These are phyloP conservation scores for Psilopsiagon aurifrons DNA, from an alignment of 2,113 vertebrate genomes.

Conservation along the genomic window DNA sequence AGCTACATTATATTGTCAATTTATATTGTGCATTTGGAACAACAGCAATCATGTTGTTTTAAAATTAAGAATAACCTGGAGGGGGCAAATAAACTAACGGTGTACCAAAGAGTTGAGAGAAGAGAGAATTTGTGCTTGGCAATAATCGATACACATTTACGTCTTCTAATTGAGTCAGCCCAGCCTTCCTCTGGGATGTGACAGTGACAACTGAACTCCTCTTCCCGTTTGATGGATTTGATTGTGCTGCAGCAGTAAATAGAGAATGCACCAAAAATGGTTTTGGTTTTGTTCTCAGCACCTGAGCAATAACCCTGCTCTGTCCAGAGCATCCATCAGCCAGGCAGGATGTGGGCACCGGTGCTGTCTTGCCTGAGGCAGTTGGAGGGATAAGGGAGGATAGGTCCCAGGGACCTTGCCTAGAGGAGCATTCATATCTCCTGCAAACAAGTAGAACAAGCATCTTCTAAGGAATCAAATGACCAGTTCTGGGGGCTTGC, in stretches of 20 bases:
- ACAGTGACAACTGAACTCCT: constrained; percentile 45
- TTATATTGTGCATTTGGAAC: constrained; percentile 35
- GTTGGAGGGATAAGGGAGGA: background rate
- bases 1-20: constrained; percentile 38
- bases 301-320: background rate
- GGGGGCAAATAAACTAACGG: constrained; percentile 26
- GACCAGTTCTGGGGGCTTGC: background rate
- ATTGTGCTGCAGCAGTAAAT: constrained; percentile 11
- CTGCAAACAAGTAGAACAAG: background rate
- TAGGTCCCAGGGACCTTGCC: background rate
- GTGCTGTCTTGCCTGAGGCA: background rate
- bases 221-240: background rate
- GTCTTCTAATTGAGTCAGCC: constrained; percentile 54
- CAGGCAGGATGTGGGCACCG: accelerated
- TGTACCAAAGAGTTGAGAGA: background rate
- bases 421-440: background rate
- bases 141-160: constrained; percentile 44
- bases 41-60: background rate
- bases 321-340: background rate
- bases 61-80: constrained; percentile 64
- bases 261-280: background rate
- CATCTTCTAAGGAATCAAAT: background rate
- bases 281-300: background rate
- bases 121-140: constrained; percentile 21
- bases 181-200: background rate